Percentiles rank a stretch among this genome's conserved stretches.
Conservation (phyloP, 2,888 invertebrate genomes). For the Eubasilissa splendida region DNA sequence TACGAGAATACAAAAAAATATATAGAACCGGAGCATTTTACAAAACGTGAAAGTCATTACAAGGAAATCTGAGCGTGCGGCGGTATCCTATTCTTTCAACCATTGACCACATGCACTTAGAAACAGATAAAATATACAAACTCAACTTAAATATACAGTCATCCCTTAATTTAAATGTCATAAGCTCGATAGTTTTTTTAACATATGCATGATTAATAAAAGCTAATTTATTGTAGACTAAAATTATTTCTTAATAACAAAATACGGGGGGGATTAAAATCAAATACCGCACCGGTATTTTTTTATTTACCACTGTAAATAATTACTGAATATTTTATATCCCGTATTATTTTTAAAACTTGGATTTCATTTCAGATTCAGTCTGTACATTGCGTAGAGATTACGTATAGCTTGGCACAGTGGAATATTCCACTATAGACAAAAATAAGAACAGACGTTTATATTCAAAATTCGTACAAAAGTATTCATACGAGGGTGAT, state of each 20-base stretch:
- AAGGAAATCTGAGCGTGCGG: too few relatives aligned
- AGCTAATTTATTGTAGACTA: neutral
- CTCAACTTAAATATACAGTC: too few relatives aligned
- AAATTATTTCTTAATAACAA: too few relatives aligned
- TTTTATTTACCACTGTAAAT: neutral
- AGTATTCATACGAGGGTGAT: constrained; percentile 9
- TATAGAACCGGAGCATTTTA: too few relatives aligned
- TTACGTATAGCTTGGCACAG: neutral
- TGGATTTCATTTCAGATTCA: neutral
- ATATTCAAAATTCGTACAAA: constrained; percentile 21
- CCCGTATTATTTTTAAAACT: neutral
- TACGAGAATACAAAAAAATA: too few relatives aligned
- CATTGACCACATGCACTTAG: too few relatives aligned
- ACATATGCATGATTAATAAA: neutral
- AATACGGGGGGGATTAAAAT: too few relatives aligned
- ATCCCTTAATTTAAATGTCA: neutral
- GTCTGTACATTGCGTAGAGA: neutral
- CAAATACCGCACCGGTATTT: too few relatives aligned
- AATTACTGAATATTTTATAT: neutral
- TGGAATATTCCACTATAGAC: neutral
- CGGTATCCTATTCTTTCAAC: too few relatives aligned
- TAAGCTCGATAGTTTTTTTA: neutral
- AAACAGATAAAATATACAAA: too few relatives aligned
- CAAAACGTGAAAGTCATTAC: too few relatives aligned
- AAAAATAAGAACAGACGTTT: constrained; percentile 25